These are phyloP conservation scores for Bombus balteatus DNA, from an alignment of 1,140 invertebrate species.

Conservation along the genomic window DNA sequence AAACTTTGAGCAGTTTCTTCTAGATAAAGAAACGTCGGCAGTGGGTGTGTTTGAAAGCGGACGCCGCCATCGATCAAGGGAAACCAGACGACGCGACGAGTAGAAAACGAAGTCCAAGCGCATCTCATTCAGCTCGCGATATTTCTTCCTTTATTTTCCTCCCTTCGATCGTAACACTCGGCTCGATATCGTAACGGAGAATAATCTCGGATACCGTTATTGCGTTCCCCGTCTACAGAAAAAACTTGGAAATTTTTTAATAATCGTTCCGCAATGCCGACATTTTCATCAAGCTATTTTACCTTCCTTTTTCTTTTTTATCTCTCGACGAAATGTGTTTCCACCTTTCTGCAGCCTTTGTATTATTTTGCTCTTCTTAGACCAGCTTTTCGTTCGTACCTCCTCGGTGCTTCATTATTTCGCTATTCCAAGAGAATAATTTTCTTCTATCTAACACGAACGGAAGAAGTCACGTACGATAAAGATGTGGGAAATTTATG, in stretches of 20 bases:
- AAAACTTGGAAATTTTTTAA: conserved; percentile 10
- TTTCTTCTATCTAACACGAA: neutral
- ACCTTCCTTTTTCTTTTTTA: too few relatives aligned
- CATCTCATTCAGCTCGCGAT: conserved; percentile 14
- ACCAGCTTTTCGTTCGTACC: too few relatives aligned
- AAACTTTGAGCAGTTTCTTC: neutral
- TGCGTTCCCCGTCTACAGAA: neutral
- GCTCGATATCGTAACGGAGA: neutral
- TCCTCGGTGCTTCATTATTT: neutral
- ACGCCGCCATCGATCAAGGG: conserved; percentile 30
- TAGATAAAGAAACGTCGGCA: neutral
- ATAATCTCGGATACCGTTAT: conserved; percentile 27
- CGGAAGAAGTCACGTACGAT: neutral
- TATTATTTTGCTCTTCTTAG: neutral
- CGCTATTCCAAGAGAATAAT: neutral
- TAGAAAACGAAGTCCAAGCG: neutral
- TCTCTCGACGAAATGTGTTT: too few relatives aligned
- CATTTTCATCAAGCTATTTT: neutral
- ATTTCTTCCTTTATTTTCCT: conserved; percentile 32
- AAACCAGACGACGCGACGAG: too few relatives aligned
- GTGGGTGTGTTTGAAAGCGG: neutral
- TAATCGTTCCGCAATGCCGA: neutral
- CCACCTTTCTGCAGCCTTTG: neutral
- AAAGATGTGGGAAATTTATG: neutral
- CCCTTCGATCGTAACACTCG: conserved; percentile 27